Base-by-base conservation (phyloP, 2,113 vertebrate genomes). In the Eretmochelys imbricata region DNA sequence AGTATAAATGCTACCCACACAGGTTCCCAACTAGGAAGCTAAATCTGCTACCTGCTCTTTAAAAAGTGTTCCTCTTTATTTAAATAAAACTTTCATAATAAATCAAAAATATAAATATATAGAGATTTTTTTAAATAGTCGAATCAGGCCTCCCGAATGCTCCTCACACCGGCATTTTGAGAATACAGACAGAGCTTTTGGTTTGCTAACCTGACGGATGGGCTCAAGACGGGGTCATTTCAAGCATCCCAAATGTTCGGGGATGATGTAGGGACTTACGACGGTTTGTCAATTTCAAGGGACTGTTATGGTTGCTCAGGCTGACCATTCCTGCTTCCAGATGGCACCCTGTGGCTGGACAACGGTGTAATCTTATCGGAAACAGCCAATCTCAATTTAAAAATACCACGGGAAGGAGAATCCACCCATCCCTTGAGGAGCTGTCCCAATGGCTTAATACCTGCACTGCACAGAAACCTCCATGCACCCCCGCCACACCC, bases 71-170 rank as follows among this genome's bases (percentile, higher is more conserved):
- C 95, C 93, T 97, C 95, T 96, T 78, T 65, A 96, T 88, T 97
- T 97, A 97, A 98, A 97, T 98, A 98, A 90, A 90, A 97, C 92
- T 96, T 96, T 95, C 96, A 97, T 95, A 96, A 96, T 97, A 96
- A 96, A 95, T 88, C 96, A 96, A 95, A 98, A 98, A 98, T 97
- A 98, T 98, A 98, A 98, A 97, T 98, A 98, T 94, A 96, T 96
- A 95, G 96, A 93, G 96, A 94, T 97, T 91, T 96, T 85, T 72
- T 94, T 80, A 89, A 85, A 91, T 84, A 90, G 89, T 72, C 83
- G 57, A 65, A 48, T 55, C 80, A 4, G 50, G 93, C 82, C 38
- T 89, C 89, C 80, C 42, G 84, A 55, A 27, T 80, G 27, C 65
- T 62, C 59, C 51, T 19, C 12, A 54, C 42, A 48, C 24, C 12